Conservation (phyloP, 2,888 invertebrate genomes). For the Holacanthella duospinosa region DNA sequence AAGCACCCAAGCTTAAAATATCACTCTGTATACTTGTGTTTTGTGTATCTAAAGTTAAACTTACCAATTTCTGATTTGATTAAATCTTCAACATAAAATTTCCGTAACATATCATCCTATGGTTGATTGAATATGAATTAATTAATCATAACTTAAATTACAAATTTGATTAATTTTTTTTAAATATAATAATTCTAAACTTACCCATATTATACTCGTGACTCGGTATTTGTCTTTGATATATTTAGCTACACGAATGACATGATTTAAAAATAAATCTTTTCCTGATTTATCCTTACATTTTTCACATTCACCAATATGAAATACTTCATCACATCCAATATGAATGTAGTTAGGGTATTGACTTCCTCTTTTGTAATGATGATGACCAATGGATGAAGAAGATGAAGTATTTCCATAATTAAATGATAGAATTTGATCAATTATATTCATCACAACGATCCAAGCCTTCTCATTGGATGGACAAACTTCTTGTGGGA, state of each 20-base stretch:
- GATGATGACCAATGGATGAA: too few species aligned
- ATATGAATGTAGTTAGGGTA: constrained; percentile 42
- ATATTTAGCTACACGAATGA: constrained; percentile 50
- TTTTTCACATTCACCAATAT: constrained; percentile 40
- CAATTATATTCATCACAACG: constrained; percentile 40
- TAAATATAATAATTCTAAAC: too few species aligned
- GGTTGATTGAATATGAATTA: too few species aligned
- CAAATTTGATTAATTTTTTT: too few species aligned
- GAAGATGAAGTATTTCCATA: neutral
- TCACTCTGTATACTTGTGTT: too few species aligned
- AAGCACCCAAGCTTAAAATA: too few species aligned
- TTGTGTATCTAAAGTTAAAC: too few species aligned
- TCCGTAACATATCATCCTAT: constrained; percentile 70
- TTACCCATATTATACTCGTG: constrained; percentile 44
- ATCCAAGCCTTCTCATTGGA: constrained; percentile 41
- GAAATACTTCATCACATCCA: constrained; percentile 45
- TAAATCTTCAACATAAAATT: constrained; percentile 39
- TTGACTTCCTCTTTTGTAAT: too few species aligned
- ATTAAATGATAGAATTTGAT: constrained; percentile 37
- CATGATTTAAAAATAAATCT: constrained; percentile 54
- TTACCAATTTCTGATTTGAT: constrained; percentile 20
- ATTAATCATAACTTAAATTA: too few species aligned
- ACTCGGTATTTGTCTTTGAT: constrained; percentile 51
- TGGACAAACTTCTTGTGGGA: constrained; percentile 46
- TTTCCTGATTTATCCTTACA: constrained; percentile 42